Evolutionary conservation across 1,140 invertebrate species (phyloP).

Genomic region (Drosophila suzukii): DNA sequence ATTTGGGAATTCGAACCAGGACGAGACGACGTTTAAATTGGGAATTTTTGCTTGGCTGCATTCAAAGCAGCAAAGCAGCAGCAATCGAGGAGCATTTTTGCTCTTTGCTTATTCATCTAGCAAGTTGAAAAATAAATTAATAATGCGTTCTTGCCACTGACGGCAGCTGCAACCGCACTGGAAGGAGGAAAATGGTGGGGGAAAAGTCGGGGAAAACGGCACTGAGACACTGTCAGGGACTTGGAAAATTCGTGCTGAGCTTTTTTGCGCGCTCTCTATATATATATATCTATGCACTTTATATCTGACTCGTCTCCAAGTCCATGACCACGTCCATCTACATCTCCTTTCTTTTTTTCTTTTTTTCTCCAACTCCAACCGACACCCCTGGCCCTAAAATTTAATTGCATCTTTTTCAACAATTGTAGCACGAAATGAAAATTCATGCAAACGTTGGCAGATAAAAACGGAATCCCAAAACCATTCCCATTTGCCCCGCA

Average conservation of each 20-base stretch:
- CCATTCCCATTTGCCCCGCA: slow-evolving; percentile 1
- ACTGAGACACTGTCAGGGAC: slow-evolving; percentile 47
- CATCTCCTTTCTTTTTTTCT: slow-evolving; percentile 11
- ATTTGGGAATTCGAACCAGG: slow-evolving; percentile 12
- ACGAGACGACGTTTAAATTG: slow-evolving; percentile 66
- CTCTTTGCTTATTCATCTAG: slow-evolving; percentile 82
- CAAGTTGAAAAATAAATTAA: slow-evolving; percentile 83
- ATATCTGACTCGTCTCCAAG: slow-evolving; percentile 21
- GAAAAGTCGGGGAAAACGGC: background rate
- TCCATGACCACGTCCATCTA: slow-evolving; percentile 39
- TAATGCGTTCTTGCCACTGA: slow-evolving; percentile 82
- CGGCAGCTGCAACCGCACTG: slow-evolving; percentile 74
- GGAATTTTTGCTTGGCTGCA: slow-evolving; percentile 62
- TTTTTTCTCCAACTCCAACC: background rate
- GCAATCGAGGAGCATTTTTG: slow-evolving; percentile 62
- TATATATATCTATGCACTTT: slow-evolving; percentile 6
- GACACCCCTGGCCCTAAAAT: slow-evolving; percentile 67
- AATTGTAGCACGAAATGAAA: slow-evolving; percentile 80
- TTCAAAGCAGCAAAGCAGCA: slow-evolving; percentile 17
- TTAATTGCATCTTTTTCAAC: slow-evolving; percentile 82
- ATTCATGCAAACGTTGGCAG: slow-evolving; percentile 75
- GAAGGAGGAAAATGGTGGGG: slow-evolving; percentile 19
- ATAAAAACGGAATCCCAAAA: slow-evolving; percentile 44
- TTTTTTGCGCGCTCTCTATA: slow-evolving; percentile 23
- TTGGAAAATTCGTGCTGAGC: slow-evolving; percentile 39